Evolutionary conservation across 2,797 vertebrate genomes (phyloP), one percentile per base, ranked within the genome.

Genomic region (Zenarchopterus dispar): DNA sequence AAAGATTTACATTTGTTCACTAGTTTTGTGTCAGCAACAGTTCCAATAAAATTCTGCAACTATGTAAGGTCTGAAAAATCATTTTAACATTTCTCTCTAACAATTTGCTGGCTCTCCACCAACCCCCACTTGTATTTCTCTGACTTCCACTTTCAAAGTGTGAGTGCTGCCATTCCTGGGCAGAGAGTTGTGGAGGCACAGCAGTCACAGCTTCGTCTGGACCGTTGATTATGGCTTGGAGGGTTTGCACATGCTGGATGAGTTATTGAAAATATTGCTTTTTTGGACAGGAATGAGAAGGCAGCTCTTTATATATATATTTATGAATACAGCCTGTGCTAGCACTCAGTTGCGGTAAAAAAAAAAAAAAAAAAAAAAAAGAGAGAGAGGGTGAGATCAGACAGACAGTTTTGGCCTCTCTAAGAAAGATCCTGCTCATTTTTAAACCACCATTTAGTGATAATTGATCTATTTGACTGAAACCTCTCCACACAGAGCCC

Each of bases 401-500:
- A 88, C 70, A 39, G 78, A 75, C 63, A 85, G 70, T 84, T 86
- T 88, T 90, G 80, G 88, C 80, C 81, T 81, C 6, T 28, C 65
- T 75, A 62, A 73, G 64, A 85, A 82, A 71, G 70, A 82, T 49
- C 47, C 80, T 22, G 87, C 82, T 88, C 86, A 91, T 89, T 86
- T 86, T 85, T 76, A 85, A 86, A 85, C 78, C 81, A 78, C 59
- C 81, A 77, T 88, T 90, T 89, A 89, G 81, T 81, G 82, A 85
- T 87, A 87, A 89, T 90, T 89, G 88, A 89, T 89, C 84, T 81
- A 67, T 85, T 75, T 75, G 84, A 83, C 77, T 89, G 84, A 78
- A 88, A 82, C 81, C 80, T 82, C 81, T 79, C 65, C 50, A 56
- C 69, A 72, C 73, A 83, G 81, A 73, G 82, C 76, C 77, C 81